Evolutionary conservation across 2,888 invertebrate species (phyloP), one percentile per base, ranked within the genome.

Genomic region (Orthonychiurus folsomi): DNA sequence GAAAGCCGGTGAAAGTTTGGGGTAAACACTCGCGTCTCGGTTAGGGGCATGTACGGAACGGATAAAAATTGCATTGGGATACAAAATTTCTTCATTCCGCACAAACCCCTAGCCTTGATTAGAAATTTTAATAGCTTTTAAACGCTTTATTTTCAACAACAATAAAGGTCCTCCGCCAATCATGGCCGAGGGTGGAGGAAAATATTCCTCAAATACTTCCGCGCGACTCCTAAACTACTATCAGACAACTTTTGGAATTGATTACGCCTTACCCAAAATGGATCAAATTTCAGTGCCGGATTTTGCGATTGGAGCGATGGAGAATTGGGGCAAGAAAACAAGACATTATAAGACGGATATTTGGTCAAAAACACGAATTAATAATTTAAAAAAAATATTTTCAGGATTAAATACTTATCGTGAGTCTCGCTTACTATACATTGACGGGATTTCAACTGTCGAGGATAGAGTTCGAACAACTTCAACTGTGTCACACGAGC

Each of bases 321-420:
- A 66, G 52, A 66, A 69, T 21, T 66, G 65, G 68, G 69, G 70
- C 3, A 56, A 67, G 2, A 69, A 69, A 23, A n/a, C n/a, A n/a
- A n/a, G n/a, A n/a, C n/a, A n/a, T n/a, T n/a, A n/a, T n/a, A n/a
- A n/a, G n/a, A n/a, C n/a, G n/a, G n/a, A n/a, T n/a, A n/a, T n/a
- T 37, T 9, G 37, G 37, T 37, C 37, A 37, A 37, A 15, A 15
- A 9, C 37, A n/a, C n/a, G n/a, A n/a, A n/a, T n/a, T n/a, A n/a
- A 37, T 37, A 37, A 15, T 5, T 37, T 37, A 37, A 37, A 37
- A 37, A 37, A 37, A n/a, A n/a, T n/a, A 37, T 37, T 15, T 37
- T 37, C 37, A 37, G 15, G 15, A 37, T 37, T 37, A 37, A 37
- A 37, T 37, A 15, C 37, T 37, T 15, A 26, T 23, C 5, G 52